Conservation (phyloP, 1,140 invertebrate species). For the silkworm (Bombyx mori) region ASM3026992v2 NC_085135.1:579001-579500, state of each 20-base stretch:
- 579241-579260: too few relatives aligned
- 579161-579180: constrained; percentile 22
- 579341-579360: constrained; percentile 6
- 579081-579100: constrained; percentile 11
- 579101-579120: constrained; percentile 13
- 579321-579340: constrained; percentile 7
- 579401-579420: constrained; percentile 10
- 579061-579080: constrained; percentile 24
- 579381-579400: constrained; percentile 10
- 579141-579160: constrained; percentile 26
- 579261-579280: constrained; percentile 6
- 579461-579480: constrained; percentile 18
- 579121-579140: constrained; percentile 21
- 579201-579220: constrained; percentile 16
- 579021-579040: constrained; percentile 25
- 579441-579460: constrained; percentile 12
- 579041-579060: constrained; percentile 17
- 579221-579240: too few relatives aligned
- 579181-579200: constrained; percentile 20
- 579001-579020: constrained; percentile 27
- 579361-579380: constrained; percentile 9
- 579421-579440: constrained; percentile 7
- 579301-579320: constrained; percentile 11
- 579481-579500: constrained; percentile 18
- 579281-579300: constrained; percentile 10